Evolutionary conservation across 2,888 invertebrate species (phyloP), one percentile per base, ranked within the genome.

Genomic region (Cephus rjabovi): DNA sequence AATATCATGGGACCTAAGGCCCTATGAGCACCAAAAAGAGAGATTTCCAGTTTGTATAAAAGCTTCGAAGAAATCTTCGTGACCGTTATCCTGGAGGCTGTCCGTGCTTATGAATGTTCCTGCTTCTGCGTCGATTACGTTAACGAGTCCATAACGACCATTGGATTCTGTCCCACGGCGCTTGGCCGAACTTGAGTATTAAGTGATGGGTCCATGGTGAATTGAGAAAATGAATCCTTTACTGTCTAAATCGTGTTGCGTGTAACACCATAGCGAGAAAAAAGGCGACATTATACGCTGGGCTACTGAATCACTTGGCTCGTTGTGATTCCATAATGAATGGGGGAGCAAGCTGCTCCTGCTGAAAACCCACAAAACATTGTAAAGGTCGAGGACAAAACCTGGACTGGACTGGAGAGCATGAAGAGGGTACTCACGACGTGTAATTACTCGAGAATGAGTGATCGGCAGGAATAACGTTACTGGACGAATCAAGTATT

Each of bases 401-500:
- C 56, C 78, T 35, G 69, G 79, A 76, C 40, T 71, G 75, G 74
- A 77, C 77, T 79, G 78, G 77, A 75, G 75, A 77, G 81, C 76
- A 78, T 77, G 76, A 76, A 71, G 77, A 71, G 77, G 77, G 74
- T 31, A 33, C 71, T 71, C 71, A 34, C 15, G 82, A 82, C 81
- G 82, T 83, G 84, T 86, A 88, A 89, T 89, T 87, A 88, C 86
- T 88, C 87, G 86, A 81, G 87, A 86, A 86, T 86, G 87, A 88
- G 81, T 86, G 87, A 87, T 88, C 83, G 85, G 80, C 77, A 77
- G 74, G 84, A 68, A 75, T 79, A 71, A 73, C 35, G 71, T 78
- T 74, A 71, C 56, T 77, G 76, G 74, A 31, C 74, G 74, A 23
- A 15, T 69, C 76, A 56, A 56, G 56, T 56, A 56, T 56, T 56